phyloP scores from a whole-genome alignment of 2,797 vertebrate species.

The Momotus momota region DNA sequence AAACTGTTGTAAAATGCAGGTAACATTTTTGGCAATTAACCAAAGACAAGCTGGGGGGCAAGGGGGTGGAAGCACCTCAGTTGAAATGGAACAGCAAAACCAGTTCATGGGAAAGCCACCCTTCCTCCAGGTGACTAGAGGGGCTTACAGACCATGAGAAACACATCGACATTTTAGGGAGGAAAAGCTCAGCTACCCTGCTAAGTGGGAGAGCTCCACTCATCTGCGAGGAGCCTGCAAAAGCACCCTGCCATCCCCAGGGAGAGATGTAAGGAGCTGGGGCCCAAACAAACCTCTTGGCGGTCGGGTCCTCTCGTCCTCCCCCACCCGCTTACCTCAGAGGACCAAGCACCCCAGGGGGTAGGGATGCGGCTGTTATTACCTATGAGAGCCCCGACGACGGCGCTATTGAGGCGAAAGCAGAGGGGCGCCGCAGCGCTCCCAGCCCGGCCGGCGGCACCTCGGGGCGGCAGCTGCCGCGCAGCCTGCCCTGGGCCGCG shows the following conservation, averaged over 20 bases:
- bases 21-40: not conserved
- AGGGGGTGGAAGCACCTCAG: rapidly evolving
- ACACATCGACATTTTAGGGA: rapidly evolving
- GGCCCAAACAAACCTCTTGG: rapidly evolving
- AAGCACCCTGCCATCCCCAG: rapidly evolving
- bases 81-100: not conserved
- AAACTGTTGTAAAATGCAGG: rapidly evolving
- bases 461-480: not conserved
- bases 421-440: constrained; percentile 35
- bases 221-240: too few relatives aligned
- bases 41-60: rapidly evolving
- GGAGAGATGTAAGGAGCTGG: rapidly evolving
- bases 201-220: rapidly evolving
- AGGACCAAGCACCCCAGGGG: not conserved
- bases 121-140: rapidly evolving
- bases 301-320: rapidly evolving
- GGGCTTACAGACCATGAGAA: not conserved
- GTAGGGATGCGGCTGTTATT: not conserved
- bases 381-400: constrained; percentile 89
- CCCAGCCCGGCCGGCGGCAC: too few relatives aligned
- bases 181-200: not conserved
- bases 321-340: not conserved
- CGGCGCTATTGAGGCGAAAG: constrained; percentile 77
- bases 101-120: too few relatives aligned
- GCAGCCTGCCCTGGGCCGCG: not conserved